Evolutionary conservation across 2,888 invertebrate species (phyloP), one percentile per base, ranked within the genome.

Genomic region (Leucoma salicis): DNA sequence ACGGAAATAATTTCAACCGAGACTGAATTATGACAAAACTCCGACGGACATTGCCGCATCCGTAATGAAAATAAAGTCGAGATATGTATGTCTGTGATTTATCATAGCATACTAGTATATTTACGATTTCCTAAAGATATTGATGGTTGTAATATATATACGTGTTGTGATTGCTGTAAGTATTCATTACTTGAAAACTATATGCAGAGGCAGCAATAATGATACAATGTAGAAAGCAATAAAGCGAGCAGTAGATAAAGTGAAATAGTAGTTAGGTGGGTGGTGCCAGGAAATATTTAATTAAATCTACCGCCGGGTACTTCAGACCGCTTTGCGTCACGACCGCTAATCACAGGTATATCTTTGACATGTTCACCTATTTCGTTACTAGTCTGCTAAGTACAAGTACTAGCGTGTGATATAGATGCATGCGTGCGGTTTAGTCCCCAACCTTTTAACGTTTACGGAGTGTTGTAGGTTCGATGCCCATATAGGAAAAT

Each of bases 11-110:
- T 88, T 88, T 86, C 79, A 84, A 84, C 86, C 84, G 84, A 83
- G 87, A 81, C 86, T 88, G 87, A 89, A 85, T 89, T 89, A 89
- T 88, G 87, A 88, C 87, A 85, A 89, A 88, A 89, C 89, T 88
- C 88, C 74, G 72, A 70, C 85, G 87, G 88, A 87, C 86, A 87
- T 83, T 82, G 87, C 86, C 82, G 86, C 85, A 88, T 86, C 86
- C 87, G 83, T 85, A 88, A 86, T 87, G 86, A 87, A 84, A 86
- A 85, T 82, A 77, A 81, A 80, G 82, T 83, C 83, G 82, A 85
- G 86, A 87, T 87, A 86, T 78, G 82, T 87, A 86, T 78, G 82
- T 77, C 75, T 56, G 73, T 82, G 77, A 84, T 87, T 87, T 88
- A 87, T 85, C 82, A 80, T 81, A 77, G 81, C 81, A 79, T 77